Conservation (phyloP, 2,888 invertebrate genomes). For the Choreutis nemorana region DNA sequence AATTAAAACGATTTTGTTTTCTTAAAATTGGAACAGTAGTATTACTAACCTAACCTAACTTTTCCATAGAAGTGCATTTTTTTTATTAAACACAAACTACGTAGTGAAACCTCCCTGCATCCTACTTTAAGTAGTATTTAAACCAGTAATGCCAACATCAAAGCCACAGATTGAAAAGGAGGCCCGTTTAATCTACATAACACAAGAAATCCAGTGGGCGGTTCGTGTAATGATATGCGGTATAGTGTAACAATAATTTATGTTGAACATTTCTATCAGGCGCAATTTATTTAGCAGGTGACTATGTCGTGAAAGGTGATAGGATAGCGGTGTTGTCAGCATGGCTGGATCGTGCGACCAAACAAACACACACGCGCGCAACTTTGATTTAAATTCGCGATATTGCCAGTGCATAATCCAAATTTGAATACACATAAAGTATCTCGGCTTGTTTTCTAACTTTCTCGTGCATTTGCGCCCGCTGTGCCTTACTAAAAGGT, state of each 20-base stretch:
- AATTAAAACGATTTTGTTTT: too few species aligned
- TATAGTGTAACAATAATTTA: constrained; percentile 36
- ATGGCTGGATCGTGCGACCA: constrained; percentile 12
- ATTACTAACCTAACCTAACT: too few species aligned
- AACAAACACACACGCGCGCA: constrained; percentile 11
- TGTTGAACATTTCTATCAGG: constrained; percentile 34
- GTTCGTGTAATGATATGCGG: constrained; percentile 20
- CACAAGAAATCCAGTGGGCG: constrained; percentile 18
- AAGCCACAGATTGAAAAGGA: constrained; percentile 3
- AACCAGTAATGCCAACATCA: constrained; percentile 6
- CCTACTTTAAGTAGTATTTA: not conserved
- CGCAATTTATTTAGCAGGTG: constrained; percentile 42
- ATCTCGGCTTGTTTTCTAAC: too few species aligned
- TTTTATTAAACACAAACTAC: too few species aligned
- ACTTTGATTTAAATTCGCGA: constrained; percentile 11
- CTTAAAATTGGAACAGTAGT: too few species aligned
- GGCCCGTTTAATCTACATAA: constrained; percentile 9
- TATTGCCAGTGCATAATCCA: constrained; percentile 3
- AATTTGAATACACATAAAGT: too few species aligned
- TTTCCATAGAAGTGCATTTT: too few species aligned
- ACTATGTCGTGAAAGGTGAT: constrained; percentile 23
- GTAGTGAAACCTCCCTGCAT: not conserved
- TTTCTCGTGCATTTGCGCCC: too few species aligned
- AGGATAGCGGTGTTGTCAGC: constrained; percentile 14
- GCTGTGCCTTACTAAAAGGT: too few species aligned